Conservation (phyloP, 2,113 vertebrate species). For the Abramis brama region DNA sequence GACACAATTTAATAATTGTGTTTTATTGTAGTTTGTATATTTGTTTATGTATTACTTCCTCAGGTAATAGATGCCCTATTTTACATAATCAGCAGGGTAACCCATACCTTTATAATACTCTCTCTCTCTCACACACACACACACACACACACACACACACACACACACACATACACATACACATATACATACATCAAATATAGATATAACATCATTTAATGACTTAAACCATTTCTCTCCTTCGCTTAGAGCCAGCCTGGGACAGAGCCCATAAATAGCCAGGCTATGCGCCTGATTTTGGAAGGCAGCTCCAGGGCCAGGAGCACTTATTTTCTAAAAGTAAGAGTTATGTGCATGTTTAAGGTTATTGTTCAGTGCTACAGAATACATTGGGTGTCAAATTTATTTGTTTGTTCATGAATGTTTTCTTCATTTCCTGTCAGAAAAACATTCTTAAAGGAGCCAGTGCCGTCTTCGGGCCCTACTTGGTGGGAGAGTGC, state of each 20-base stretch:
- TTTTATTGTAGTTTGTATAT: too few relatives aligned
- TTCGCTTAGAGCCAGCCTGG: constrained; percentile 20
- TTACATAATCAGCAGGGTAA: not conserved
- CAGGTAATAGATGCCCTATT: too few relatives aligned
- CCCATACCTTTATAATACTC: not conserved
- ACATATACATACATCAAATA: not conserved
- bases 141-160: too few relatives aligned
- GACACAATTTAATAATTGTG: too few relatives aligned
- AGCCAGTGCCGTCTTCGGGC: not conserved
- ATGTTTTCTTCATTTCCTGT: not conserved
- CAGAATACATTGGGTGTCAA: not conserved
- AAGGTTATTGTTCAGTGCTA: not conserved
- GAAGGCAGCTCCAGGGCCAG: constrained; percentile 24
- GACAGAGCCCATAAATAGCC: constrained; percentile 4
- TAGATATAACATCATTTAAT: constrained; percentile 20
- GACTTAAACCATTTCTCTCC: constrained; percentile 17
- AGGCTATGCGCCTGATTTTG: not conserved
- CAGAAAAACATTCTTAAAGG: constrained; percentile 8
- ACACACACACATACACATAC: not conserved
- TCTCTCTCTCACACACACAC: too few relatives aligned
- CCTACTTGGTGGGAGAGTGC: constrained; percentile 10
- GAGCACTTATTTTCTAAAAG: constrained; percentile 14
- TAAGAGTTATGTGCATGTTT: constrained; percentile 9
- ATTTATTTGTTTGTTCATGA: not conserved
- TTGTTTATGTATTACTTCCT: not conserved